Evolutionary conservation across 2,797 vertebrate species (phyloP), one percentile per base, ranked within the genome.

Genomic region (Syngnathus rostellatus): DNA sequence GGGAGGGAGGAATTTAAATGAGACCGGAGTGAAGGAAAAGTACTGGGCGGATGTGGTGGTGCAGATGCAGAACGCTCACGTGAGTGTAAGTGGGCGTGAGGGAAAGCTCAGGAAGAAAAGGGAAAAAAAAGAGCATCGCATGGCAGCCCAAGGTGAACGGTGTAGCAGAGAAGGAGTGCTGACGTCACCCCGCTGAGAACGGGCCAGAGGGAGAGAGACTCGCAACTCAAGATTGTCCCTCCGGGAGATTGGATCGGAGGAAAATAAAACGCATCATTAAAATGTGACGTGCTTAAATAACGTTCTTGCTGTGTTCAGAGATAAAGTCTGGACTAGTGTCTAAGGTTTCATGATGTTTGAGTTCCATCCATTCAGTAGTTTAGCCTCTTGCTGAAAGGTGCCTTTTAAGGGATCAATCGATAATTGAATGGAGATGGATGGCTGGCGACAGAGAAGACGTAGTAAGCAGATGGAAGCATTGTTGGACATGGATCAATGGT

Each of bases 1-100:
- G 77, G 78, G 76, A 77, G 71, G 78, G 84, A 64, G 78, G 85
- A 85, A 87, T 84, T 85, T 79, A 84, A 87, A 87, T 85, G 82
- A 88, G 84, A 79, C 61, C 46, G 66, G 78, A 82, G 83, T 71
- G 77, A 83, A 86, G 87, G 88, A 90, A 90, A 91, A 89, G 85
- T 90, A 91, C 89, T 87, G 86, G 80, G 71, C 31, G 73, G 74
- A 74, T 83, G 81, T 71, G 70, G 62, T 63, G 84, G 76, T 88
- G 85, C 84, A 81, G 83, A 85, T 84, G 83, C 80, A 78, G 81
- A 87, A 84, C 71, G 78, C 1, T 68, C 83, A 80, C 70, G 83
- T 81, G 82, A 82, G 78, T 72, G 70, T 63, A 72, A 68, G 68
- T 71, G 76, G 76, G 74, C 37, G 76, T 53, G 61, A 63, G 66